These are phyloP conservation scores for Acipenser ruthenus DNA, from an alignment of 2,797 vertebrate genomes.

Conservation along the genomic window DNA sequence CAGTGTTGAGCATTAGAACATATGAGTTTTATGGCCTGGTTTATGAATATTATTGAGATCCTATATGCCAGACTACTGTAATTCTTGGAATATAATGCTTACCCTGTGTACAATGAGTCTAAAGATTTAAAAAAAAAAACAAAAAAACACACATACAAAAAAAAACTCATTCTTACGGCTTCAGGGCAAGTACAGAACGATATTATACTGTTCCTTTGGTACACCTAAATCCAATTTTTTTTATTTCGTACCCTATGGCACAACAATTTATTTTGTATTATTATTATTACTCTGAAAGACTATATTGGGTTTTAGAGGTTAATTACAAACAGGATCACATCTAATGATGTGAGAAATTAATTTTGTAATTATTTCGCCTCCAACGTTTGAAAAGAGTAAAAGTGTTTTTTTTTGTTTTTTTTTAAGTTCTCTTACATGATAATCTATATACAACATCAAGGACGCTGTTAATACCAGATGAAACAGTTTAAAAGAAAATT, in stretches of 20 bases:
- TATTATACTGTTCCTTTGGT: too few relatives aligned
- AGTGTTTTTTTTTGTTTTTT: neutral
- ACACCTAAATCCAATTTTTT: neutral
- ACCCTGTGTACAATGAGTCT: too few relatives aligned
- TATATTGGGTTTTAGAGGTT: neutral
- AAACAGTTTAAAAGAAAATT: neutral
- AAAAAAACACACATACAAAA: too few relatives aligned
- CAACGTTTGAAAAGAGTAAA: neutral
- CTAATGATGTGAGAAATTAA: neutral
- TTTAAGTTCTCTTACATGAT: neutral
- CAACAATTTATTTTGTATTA: neutral
- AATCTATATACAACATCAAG: conserved; percentile 1
- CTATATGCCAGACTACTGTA: too few relatives aligned
- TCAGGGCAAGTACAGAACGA: too few relatives aligned
- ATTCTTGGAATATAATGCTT: too few relatives aligned
- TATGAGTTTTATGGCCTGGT: too few relatives aligned
- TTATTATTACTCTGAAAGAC: neutral
- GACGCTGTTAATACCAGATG: neutral
- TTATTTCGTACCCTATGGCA: neutral
- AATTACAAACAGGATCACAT: neutral
- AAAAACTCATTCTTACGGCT: too few relatives aligned
- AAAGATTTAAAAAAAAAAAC: too few relatives aligned
- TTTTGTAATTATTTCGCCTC: neutral
- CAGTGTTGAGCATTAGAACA: too few relatives aligned
- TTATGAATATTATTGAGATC: too few relatives aligned